A percentile compares a stretch with the other conserved stretches of the same genome.
Conservation (phyloP, 2,888 invertebrate genomes). For the Himalopsyche kuldschensis region DNA sequence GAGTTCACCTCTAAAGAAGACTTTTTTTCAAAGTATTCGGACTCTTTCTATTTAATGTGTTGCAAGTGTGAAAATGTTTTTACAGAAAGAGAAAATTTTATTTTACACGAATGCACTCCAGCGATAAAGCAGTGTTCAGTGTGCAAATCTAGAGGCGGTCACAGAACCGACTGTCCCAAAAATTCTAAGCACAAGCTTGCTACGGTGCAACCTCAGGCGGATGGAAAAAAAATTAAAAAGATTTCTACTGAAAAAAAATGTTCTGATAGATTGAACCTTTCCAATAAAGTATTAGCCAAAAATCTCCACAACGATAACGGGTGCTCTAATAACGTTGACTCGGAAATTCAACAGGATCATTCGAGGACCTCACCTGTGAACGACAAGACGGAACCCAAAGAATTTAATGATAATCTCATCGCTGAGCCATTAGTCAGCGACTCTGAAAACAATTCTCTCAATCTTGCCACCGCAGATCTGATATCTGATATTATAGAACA, state of each 20-base stretch:
- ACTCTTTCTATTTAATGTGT: conserved; percentile 76
- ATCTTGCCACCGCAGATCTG: not conserved
- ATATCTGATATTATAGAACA: not conserved
- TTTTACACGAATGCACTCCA: conserved; percentile 67
- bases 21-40: conserved; percentile 66
- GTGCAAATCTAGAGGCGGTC: conserved; percentile 48
- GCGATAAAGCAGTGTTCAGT: conserved; percentile 47
- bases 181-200: conserved; percentile 30
- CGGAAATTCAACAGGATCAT: not conserved
- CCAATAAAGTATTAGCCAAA: not conserved
- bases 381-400: not conserved
- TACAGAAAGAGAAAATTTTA: conserved; percentile 74
- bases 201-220: conserved; percentile 39
- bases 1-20: conserved; percentile 69
- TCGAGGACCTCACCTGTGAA: not conserved
- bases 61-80: conserved; percentile 80
- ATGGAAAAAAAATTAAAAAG: conserved; percentile 37
- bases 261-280: not conserved
- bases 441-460: not conserved
- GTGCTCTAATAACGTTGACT: not conserved
- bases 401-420: not conserved
- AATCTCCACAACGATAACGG: not conserved
- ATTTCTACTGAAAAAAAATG: not conserved
- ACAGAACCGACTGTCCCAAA: conserved; percentile 47
- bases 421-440: not conserved